A percentile compares a stretch with the other conserved stretches of the same genome.
These are phyloP conservation scores for Saguinus imperator DNA, from an alignment of 2,113 vertebrate genomes.

Conservation along the genomic window DNA sequence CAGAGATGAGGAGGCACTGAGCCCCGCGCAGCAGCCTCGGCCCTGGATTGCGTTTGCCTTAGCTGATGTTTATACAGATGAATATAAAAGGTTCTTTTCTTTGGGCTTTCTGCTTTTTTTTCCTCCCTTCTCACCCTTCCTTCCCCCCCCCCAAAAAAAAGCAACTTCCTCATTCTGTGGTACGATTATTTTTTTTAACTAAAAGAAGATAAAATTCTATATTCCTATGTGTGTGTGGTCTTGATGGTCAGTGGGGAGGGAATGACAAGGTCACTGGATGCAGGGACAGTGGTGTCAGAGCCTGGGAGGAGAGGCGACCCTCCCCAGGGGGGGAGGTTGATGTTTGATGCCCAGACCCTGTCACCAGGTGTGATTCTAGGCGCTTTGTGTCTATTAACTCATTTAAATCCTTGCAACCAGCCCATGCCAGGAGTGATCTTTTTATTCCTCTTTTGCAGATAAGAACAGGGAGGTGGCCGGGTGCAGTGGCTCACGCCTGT, in stretches of 20 bases:
- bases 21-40: neutral
- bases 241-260: neutral
- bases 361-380: neutral
- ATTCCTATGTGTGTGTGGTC: slow-evolving; percentile 75
- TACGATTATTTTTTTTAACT: slow-evolving; percentile 83
- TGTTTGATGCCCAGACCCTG: fast-evolving
- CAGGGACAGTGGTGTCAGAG: neutral
- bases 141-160: neutral
- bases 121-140: neutral
- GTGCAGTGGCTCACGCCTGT: too few species aligned
- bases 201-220: slow-evolving; percentile 86
- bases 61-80: slow-evolving; percentile 72
- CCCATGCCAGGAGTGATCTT: neutral
- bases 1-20: neutral
- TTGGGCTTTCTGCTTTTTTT: slow-evolving; percentile 13
- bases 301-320: neutral
- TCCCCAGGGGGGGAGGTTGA: neutral
- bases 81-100: slow-evolving; percentile 58
- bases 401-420: neutral
- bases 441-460: neutral
- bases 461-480: neutral
- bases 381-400: neutral
- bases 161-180: slow-evolving; percentile 68
- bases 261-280: neutral
- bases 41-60: slow-evolving; percentile 52